Evolutionary conservation across 2,113 vertebrate genomes (phyloP).

Genomic region (Myrmecophaga tridactyla): DNA sequence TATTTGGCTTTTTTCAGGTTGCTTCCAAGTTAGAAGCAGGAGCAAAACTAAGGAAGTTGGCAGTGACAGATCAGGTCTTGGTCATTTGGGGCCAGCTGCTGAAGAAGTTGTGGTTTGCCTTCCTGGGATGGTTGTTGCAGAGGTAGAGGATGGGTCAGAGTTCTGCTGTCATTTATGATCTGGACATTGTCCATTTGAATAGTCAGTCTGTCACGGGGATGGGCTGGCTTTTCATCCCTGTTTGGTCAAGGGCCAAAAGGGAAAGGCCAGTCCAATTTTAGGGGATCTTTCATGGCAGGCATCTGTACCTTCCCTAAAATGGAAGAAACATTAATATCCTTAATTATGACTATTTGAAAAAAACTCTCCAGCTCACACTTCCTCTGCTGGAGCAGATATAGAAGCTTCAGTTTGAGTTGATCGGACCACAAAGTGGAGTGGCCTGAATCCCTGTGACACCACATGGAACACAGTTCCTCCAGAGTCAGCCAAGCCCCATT

Average conservation of each 20-base stretch:
- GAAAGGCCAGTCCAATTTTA: background rate
- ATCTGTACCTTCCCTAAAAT: background rate
- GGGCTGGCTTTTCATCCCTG: background rate
- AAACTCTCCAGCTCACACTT: background rate
- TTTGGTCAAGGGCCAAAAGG: background rate
- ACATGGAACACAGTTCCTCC: background rate
- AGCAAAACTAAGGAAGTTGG: background rate
- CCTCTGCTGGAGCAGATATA: background rate
- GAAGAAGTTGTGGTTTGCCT: background rate
- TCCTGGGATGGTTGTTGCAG: background rate
- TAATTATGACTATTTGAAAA: background rate
- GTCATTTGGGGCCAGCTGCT: background rate
- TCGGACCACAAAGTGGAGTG: background rate
- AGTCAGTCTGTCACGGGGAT: background rate
- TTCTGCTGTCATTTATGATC: fast-evolving
- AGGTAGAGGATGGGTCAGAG: background rate
- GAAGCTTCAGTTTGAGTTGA: background rate
- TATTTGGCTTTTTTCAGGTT: background rate
- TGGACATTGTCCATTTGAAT: background rate
- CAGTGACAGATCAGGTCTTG: background rate
- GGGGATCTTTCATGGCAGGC: background rate
- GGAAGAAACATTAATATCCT: background rate
- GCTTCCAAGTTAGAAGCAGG: background rate
- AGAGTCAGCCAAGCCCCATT: background rate
- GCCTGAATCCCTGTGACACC: background rate